Percentiles rank a stretch among this genome's conserved stretches.
Evolutionary conservation across 2,113 vertebrate species (phyloP).

Genomic region (Eupsittula cactorum): DNA sequence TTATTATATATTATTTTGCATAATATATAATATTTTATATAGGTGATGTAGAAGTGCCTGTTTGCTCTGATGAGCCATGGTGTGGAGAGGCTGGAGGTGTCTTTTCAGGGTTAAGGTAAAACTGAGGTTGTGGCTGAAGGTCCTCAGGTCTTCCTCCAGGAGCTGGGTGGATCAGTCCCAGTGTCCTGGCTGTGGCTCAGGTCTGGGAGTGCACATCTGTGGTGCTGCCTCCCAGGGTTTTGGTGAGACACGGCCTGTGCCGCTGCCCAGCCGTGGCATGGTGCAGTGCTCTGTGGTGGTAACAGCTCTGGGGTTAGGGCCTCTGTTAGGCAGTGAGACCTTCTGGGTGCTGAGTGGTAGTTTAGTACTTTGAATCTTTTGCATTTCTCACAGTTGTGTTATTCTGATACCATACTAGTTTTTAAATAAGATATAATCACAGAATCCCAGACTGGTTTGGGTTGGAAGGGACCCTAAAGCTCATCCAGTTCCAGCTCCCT

Average conservation of each 20-base stretch:
- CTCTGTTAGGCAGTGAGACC: background rate
- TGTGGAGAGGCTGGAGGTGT: background rate
- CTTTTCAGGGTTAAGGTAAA: background rate
- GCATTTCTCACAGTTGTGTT: background rate
- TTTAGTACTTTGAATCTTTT: background rate
- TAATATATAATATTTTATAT: background rate
- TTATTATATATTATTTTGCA: background rate
- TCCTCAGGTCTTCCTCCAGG: background rate
- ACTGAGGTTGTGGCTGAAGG: background rate
- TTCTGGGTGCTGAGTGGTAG: too few relatives aligned
- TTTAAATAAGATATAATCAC: background rate
- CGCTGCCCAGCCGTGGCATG: background rate
- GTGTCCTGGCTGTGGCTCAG: background rate
- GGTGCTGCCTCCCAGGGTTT: rapidly evolving
- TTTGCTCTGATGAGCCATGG: background rate
- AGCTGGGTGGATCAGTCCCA: background rate
- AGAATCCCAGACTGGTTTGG: too few relatives aligned
- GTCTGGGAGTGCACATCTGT: background rate
- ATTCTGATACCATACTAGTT: background rate
- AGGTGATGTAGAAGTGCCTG: too few relatives aligned
- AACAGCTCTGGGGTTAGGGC: background rate
- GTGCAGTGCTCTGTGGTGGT: background rate
- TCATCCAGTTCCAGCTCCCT: too few relatives aligned
- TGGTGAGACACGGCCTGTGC: rapidly evolving
- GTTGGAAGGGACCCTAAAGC: too few relatives aligned